These are phyloP conservation scores for Triplophysa rosa DNA, from an alignment of 2,113 vertebrate genomes.

Conservation along the genomic window DNA sequence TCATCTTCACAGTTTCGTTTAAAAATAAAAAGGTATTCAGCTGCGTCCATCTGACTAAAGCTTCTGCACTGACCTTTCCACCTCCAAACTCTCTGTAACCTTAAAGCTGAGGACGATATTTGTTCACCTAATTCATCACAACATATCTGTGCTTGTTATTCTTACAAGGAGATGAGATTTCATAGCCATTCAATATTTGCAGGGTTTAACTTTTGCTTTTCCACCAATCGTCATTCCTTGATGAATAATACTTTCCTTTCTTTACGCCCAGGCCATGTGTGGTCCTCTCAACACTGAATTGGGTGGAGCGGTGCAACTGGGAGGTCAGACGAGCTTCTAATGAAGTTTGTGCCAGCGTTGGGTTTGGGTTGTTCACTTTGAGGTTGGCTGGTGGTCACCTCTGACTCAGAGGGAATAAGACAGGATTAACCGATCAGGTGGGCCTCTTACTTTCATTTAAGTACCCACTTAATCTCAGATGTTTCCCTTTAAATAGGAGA, in stretches of 20 bases:
- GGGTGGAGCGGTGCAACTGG: background rate
- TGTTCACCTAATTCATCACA: background rate
- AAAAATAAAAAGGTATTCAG: no score
- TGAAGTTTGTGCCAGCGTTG: background rate
- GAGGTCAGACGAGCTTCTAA: background rate
- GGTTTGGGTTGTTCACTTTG: background rate
- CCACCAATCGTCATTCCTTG: background rate
- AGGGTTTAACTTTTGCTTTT: background rate
- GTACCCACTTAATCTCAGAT: no score
- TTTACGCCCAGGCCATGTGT: background rate
- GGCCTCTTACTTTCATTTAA: background rate
- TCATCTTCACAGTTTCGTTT: no score
- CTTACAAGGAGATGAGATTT: background rate
- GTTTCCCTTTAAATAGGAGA: no score
- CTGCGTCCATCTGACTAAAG: background rate
- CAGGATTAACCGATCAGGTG: background rate
- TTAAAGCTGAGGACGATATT: background rate
- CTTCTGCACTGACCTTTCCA: background rate
- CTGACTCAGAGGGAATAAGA: background rate
- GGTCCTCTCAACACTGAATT: background rate
- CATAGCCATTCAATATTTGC: background rate
- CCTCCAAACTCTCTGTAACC: background rate
- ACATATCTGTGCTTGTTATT: conserved; percentile 11
- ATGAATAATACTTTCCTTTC: background rate
- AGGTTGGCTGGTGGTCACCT: background rate